phyloP scores from a whole-genome alignment of 2,113 vertebrate species.

The Seriola rivoliana region DNA sequence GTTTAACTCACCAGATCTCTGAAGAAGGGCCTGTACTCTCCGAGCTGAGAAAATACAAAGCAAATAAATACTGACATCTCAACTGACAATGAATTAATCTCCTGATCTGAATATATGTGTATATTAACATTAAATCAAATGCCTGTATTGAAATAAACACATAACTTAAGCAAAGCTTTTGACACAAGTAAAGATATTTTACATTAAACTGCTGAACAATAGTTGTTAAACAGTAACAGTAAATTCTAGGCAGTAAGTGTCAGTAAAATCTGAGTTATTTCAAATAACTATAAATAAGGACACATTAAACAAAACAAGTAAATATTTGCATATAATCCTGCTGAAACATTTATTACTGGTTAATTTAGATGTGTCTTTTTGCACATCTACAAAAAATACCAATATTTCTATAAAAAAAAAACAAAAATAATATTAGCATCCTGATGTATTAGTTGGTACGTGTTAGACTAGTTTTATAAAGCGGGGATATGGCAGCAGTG shows the following conservation, averaged over 20 bases:
- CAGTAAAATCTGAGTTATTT: too few relatives aligned
- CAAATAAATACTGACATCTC: not conserved
- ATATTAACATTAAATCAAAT: not conserved
- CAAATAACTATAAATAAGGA: too few relatives aligned
- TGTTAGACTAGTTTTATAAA: too few relatives aligned
- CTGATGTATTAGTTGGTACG: too few relatives aligned
- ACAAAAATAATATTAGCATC: too few relatives aligned
- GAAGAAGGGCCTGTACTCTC: conserved; percentile 85
- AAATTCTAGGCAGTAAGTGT: too few relatives aligned
- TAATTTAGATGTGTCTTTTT: not conserved
- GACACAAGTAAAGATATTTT: not conserved
- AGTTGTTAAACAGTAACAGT: too few relatives aligned
- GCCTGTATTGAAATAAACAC: too few relatives aligned
- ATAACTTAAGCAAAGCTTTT: not conserved
- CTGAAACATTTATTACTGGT: not conserved
- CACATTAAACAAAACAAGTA: too few relatives aligned
- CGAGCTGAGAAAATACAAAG: conserved; percentile 83
- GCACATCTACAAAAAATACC: too few relatives aligned
- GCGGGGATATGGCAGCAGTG: not conserved
- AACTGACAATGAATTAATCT: not conserved
- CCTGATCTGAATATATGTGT: not conserved
- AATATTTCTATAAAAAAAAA: too few relatives aligned
- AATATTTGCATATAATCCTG: not conserved
- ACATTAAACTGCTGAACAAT: too few relatives aligned
- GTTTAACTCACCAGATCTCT: conserved; percentile 85